Conservation (phyloP, 2,797 vertebrate genomes). For the Acipenser ruthenus region DNA sequence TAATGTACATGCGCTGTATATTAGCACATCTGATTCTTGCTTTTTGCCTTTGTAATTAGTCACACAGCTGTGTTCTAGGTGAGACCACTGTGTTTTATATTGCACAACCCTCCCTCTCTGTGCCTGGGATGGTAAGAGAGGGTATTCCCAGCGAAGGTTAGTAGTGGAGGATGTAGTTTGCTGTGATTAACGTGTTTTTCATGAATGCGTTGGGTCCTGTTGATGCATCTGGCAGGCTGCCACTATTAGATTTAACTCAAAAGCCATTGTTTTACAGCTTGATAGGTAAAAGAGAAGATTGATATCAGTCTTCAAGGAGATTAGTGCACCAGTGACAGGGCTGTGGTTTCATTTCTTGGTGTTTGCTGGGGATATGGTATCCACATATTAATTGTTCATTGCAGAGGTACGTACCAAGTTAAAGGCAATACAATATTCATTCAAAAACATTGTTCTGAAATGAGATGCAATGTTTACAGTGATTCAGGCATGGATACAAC, state of each 20-base stretch:
- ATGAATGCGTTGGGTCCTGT: slow-evolving; percentile 18
- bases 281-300: neutral
- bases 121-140: no score
- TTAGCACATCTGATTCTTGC: no score
- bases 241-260: slow-evolving; percentile 9
- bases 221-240: slow-evolving; percentile 13
- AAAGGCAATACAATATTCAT: neutral
- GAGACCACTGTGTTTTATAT: no score
- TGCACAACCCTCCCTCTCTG: no score
- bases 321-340: neutral
- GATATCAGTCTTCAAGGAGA: neutral
- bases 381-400: neutral
- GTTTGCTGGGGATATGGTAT: neutral
- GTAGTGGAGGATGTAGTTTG: neutral
- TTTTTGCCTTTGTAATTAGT: no score
- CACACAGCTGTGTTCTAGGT: no score
- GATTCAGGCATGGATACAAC: no score
- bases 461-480: no score
- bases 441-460: no score
- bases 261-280: slow-evolving; percentile 8
- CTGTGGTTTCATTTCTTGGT: neutral
- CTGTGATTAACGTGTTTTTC: slow-evolving; percentile 21
- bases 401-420: neutral
- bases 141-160: no score
- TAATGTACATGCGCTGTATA: no score